These are phyloP conservation scores for Elaeidobius kamerunicus DNA, from an alignment of 2,888 invertebrate genomes.

Conservation along the genomic window DNA sequence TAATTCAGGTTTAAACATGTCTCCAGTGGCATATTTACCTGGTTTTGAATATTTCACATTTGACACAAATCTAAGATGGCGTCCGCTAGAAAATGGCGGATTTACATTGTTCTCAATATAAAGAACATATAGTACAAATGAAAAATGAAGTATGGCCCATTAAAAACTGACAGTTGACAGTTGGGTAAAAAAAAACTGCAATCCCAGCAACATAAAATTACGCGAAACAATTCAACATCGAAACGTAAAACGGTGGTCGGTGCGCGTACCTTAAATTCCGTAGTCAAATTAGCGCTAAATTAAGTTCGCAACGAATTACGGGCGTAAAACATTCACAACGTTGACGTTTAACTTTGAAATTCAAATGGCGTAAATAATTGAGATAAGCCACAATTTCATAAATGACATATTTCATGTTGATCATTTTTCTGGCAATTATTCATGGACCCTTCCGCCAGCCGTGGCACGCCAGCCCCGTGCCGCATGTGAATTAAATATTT, in stretches of 20 bases:
- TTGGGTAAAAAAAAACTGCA: too few species aligned
- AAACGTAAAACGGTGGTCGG: not conserved
- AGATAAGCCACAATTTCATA: conserved; percentile 40
- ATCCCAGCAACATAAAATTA: too few species aligned
- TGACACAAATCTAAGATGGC: too few species aligned
- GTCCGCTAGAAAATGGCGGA: too few species aligned
- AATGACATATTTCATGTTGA: conserved; percentile 40
- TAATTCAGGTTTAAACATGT: too few species aligned
- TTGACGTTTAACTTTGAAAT: conserved; percentile 38
- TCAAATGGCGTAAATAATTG: conserved; percentile 39
- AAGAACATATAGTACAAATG: too few species aligned
- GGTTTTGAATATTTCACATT: too few species aligned
- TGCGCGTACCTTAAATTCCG: conserved; percentile 14
- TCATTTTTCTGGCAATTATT: conserved; percentile 31
- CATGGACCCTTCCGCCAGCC: conserved; percentile 22
- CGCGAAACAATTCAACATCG: too few species aligned
- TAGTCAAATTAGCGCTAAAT: conserved; percentile 39
- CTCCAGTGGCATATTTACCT: too few species aligned
- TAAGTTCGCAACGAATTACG: conserved; percentile 34
- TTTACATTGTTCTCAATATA: too few species aligned
- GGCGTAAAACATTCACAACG: conserved; percentile 35
- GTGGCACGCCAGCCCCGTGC: conserved; percentile 5
- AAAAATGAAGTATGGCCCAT: too few species aligned
- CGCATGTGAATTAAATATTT: conserved; percentile 21
- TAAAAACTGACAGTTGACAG: too few species aligned